These are phyloP conservation scores for Amaurobius ferox DNA, from an alignment of 2,888 invertebrate genomes.

Conservation along the genomic window DNA sequence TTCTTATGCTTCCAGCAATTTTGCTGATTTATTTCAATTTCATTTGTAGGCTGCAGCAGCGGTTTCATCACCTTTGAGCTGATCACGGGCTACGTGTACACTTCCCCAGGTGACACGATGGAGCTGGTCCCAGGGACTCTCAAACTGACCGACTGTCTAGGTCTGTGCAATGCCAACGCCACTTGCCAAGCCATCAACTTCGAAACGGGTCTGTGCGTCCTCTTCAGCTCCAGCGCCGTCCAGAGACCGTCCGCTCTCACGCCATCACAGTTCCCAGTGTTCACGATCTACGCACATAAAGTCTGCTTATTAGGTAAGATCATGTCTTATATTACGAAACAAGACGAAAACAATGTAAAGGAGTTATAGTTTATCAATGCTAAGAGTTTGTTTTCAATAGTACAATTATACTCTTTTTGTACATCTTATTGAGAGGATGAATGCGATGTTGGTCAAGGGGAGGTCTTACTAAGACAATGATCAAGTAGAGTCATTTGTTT, in stretches of 20 bases:
- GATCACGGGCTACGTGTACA: constrained; percentile 94
- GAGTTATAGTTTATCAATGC: no score
- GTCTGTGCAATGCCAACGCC: constrained; percentile 92
- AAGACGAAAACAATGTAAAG: no score
- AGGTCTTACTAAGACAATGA: no score
- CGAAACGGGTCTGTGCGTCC: constrained; percentile 94
- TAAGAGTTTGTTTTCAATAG: no score
- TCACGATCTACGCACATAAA: constrained; percentile 97
- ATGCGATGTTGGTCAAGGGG: no score
- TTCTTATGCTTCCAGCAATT: no score
- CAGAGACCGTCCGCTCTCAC: constrained; percentile 86
- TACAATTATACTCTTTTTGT: no score
- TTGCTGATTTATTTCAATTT: no score
- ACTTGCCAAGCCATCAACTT: constrained; percentile 95
- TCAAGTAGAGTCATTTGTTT: no score
- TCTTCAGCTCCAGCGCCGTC: constrained; percentile 92
- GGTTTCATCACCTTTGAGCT: constrained; percentile 83
- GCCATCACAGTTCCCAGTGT: constrained; percentile 95
- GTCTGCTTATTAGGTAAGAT: constrained; percentile 83
- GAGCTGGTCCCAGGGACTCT: constrained; percentile 93
- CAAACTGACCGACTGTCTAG: constrained; percentile 94
- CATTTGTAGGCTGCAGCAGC: constrained; percentile 66
- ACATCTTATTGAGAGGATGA: no score
- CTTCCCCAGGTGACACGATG: constrained; percentile 91
- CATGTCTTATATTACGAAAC: no score